Base-by-base conservation (phyloP, 2,113 vertebrate species). In the Jaculus jaculus region DNA sequence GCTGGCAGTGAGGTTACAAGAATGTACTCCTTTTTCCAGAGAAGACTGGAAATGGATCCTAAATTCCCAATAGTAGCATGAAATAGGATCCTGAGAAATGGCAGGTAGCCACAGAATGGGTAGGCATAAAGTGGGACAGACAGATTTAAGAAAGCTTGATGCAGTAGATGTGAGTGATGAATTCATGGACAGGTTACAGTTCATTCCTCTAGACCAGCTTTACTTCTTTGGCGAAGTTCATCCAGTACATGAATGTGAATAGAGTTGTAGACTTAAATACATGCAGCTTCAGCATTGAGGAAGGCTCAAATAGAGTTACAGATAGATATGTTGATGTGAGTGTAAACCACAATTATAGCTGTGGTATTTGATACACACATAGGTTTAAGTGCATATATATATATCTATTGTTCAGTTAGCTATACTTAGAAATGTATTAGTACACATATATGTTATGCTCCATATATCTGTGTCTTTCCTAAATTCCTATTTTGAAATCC, bases 231-330 rank as follows among this genome's bases (percentile, higher is more conserved):
- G 4, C 0, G 23, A 18, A 78, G 11, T 21, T n/a, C n/a, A 63
- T 11, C 1, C 37, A 69, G 72, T 37, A 51, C 51, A 15, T 1
- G 23, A 61, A 30, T 20, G 30, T 42, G 7, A 34, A 37, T 23
- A 28, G 1, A 60, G 2, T 12, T 5, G 17, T 3, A 18, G 10
- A 60, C 23, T 5, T 10, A 12, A 47, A 4, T 24, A 9, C 1
- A 47, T 17, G 58, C n/a, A 66, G 34, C 3, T 20, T 0, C 5
- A 37, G 21, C 24, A 16, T 3, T 18, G 8, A 4, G 8, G 10
- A 47, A 42, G 32, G 32, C 3, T 0, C 0, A 63, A 2, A 1
- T 4, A 37, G 4, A 32, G 8, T 20, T 4, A 10, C 5, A 87
- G n/a, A 11, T 1, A 51, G 18, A 23, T 16, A 11, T 4, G 4